A percentile compares a stretch with the other conserved stretches of the same genome.
phyloP scores from a whole-genome alignment of 2,113 vertebrate genomes.

The Syngnathus scovelli region DNA sequence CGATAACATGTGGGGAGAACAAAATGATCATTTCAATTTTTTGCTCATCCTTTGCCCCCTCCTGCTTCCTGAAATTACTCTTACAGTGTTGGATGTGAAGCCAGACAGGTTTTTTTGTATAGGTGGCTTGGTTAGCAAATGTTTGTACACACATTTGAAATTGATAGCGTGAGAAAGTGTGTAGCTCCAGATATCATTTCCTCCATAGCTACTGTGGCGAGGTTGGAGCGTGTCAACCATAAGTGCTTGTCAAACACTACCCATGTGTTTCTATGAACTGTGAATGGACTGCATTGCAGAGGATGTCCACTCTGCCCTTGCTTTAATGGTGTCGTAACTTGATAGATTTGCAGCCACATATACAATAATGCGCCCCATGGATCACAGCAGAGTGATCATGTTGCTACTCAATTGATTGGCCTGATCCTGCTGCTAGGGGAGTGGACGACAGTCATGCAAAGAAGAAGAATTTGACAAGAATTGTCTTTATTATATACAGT shows the following conservation, averaged over 20 bases:
- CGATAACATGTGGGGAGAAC: conserved; percentile 20
- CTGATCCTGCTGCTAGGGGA: no score
- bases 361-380: conserved; percentile 33
- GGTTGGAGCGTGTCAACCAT: conserved; percentile 30
- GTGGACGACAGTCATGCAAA: no score
- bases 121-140: neutral
- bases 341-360: conserved; percentile 39
- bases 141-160: neutral
- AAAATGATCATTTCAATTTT: conserved; percentile 52
- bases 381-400: conserved; percentile 8
- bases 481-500: no score
- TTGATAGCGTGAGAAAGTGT: neutral
- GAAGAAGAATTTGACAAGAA: no score
- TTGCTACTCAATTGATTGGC: no score
- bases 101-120: neutral
- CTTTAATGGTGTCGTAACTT: conserved; percentile 45
- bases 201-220: conserved; percentile 7
- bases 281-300: conserved; percentile 39
- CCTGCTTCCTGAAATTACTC: conserved; percentile 13
- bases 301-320: conserved; percentile 54
- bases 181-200: neutral
- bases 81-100: neutral
- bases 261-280: conserved; percentile 53
- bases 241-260: conserved; percentile 45
- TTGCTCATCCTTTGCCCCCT: conserved; percentile 5